These are phyloP conservation scores for Cryptomyrus ogoouensis DNA, from an alignment of 2,113 vertebrate genomes.

Conservation along the genomic window DNA sequence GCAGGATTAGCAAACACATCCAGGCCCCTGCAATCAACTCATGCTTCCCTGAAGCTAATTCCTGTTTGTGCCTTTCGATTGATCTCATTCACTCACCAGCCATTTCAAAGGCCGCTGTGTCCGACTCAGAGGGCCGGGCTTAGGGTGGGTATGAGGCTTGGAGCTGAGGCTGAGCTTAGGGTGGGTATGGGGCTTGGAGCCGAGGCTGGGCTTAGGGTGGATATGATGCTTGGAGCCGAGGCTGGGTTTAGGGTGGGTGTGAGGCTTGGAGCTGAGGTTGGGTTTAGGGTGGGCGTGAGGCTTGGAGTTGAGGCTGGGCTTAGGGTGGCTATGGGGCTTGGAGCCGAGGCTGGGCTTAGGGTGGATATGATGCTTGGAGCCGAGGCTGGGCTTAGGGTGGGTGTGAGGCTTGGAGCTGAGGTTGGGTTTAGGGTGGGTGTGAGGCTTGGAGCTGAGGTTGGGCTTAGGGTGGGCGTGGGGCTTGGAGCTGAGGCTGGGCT, in stretches of 20 bases:
- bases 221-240: too few species aligned
- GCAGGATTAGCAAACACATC: background rate
- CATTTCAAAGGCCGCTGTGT: conserved; percentile 7
- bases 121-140: conserved; percentile 9
- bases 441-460: background rate
- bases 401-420: too few species aligned
- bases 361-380: background rate
- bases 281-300: background rate
- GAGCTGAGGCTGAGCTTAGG: background rate
- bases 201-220: background rate
- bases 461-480: background rate
- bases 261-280: too few species aligned
- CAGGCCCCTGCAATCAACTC: conserved; percentile 25
- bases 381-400: background rate
- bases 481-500: background rate
- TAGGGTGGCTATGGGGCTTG: background rate
- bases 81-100: conserved; percentile 28
- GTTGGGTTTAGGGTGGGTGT: background rate
- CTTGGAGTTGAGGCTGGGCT: background rate
- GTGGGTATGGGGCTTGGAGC: background rate
- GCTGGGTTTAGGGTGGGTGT: background rate
- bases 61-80: conserved; percentile 17
- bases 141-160: background rate
- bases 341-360: background rate
- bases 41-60: conserved; percentile 2